Base-by-base conservation (phyloP, 2,888 invertebrate genomes). In the Phyllotreta striolata region DNA sequence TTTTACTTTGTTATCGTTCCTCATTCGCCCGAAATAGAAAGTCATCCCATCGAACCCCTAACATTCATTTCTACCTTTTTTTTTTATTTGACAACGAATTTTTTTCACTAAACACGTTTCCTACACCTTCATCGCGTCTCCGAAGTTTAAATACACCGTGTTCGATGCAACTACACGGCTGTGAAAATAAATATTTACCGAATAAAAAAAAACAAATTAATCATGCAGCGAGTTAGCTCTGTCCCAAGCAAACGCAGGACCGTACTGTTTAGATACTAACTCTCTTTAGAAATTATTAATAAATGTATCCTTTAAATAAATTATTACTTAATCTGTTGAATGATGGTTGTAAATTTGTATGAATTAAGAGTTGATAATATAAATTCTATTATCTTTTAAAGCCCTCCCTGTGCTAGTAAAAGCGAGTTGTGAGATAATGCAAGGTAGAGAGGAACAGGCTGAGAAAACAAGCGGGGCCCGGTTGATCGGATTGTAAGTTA, bases 171-270 rank as follows among this genome's bases (percentile, higher is more conserved):
- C 46, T 39, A 57, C 58, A 49, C 68, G 66, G 70, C 71, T 67
- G 73, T 72, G 69, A 72, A 73, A 72, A 72, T 76, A 76, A 76
- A 76, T 76, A 76, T 76, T 76, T 76, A 76, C 70, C 72, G 72
- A 63, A 73, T 70, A 72, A 73, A 72, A 73, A 72, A 74, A 73
- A 75, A 74, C 70, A 72, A 73, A 73, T 61, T 71, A 75, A 72
- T 70, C 69, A 69, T 69, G 66, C 67, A 66, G 7, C 38, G 51
- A 35, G 65, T 66, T 68, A 59, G 49, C 54, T 64, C 66, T 66
- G 72, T 14, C 41, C 14, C 43, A 7, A 10, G 34, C 7, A 10
- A 55, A 40, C 43, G 3, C 55, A 55, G 40, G 43, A 9, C 40
- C 43, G 55, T n/a, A 9, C 55, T 40, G 7, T 70, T 69, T 62